Conservation (phyloP, 2,113 vertebrate species). For the Solea solea region DNA sequence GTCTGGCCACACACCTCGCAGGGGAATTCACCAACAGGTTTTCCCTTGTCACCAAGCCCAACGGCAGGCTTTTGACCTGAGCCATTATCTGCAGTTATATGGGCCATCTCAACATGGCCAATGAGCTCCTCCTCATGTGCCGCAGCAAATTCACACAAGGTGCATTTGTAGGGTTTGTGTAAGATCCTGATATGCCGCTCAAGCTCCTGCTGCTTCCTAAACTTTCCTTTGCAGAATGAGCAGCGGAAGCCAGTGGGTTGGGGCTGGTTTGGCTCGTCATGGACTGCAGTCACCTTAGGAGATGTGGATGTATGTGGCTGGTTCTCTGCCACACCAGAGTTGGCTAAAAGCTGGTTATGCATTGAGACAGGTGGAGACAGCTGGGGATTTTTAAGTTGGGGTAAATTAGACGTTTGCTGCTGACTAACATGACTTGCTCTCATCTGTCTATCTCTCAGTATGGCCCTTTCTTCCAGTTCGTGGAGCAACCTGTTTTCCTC, state of each 20-base stretch:
- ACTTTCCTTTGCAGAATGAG: constrained; percentile 99
- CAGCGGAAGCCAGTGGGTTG: constrained; percentile 90
- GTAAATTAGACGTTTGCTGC: constrained; percentile 40
- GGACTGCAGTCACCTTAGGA: constrained; percentile 81
- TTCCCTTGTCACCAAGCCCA: constrained; percentile 84
- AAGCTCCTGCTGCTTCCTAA: constrained; percentile 96
- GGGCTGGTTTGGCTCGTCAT: constrained; percentile 83
- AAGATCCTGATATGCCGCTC: constrained; percentile 97
- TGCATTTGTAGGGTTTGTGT: constrained; percentile 99
- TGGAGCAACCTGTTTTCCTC: constrained; percentile 96
- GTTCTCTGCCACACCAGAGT: constrained; percentile 82
- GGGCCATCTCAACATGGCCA: constrained; percentile 93
- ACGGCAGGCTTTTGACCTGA: constrained; percentile 84
- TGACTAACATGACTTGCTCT: constrained; percentile 82
- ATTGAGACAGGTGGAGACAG: constrained; percentile 62
- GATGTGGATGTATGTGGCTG: constrained; percentile 83
- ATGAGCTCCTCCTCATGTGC: constrained; percentile 98
- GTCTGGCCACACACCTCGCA: constrained; percentile 97
- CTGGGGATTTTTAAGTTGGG: constrained; percentile 82
- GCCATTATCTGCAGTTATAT: constrained; percentile 92
- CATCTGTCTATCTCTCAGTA: constrained; percentile 94
- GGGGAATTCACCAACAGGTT: constrained; percentile 90
- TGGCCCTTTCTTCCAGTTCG: constrained; percentile 96
- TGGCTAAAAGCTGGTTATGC: constrained; percentile 64
- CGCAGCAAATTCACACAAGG: constrained; percentile 95